These are phyloP conservation scores for Enteromius fasciolatus DNA, from an alignment of 2,797 vertebrate genomes.

Conservation along the genomic window DNA sequence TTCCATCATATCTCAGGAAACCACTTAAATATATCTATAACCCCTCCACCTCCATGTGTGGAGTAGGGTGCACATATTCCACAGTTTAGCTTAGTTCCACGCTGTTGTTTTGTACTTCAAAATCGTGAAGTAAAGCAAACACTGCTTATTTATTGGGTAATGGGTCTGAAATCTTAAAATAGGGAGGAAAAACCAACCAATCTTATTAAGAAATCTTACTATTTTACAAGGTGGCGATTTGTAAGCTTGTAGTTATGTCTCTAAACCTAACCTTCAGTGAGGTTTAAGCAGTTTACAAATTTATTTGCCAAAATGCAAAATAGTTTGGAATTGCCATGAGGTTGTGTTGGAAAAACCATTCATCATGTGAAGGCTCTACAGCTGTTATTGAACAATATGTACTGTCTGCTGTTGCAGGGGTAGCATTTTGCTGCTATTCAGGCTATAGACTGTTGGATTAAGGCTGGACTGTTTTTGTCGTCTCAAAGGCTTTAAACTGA, in stretches of 20 bases:
- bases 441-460: conserved; percentile 60
- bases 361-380: conserved; percentile 74
- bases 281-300: not conserved
- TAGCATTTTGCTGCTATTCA: conserved; percentile 73
- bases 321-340: conserved; percentile 2
- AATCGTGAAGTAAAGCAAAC: conserved; percentile 18
- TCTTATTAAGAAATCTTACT: not conserved
- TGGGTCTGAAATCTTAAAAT: conserved; percentile 19
- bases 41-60: conserved; percentile 51
- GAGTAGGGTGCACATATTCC: conserved; percentile 54
- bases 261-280: not conserved
- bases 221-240: conserved; percentile 1
- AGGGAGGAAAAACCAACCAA: conserved; percentile 26
- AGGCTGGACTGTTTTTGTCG: conserved; percentile 34
- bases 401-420: conserved; percentile 69
- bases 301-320: not conserved
- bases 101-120: conserved; percentile 26
- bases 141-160: conserved; percentile 50
- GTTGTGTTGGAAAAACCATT: conserved; percentile 52
- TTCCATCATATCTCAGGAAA: conserved; percentile 77
- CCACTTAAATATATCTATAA: conserved; percentile 65
- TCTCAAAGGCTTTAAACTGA: conserved; percentile 27
- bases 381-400: conserved; percentile 75
- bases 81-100: conserved; percentile 28
- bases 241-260: not conserved